Evolutionary conservation across 2,797 vertebrate genomes (phyloP).

Genomic region (Bovichtus variegatus): DNA sequence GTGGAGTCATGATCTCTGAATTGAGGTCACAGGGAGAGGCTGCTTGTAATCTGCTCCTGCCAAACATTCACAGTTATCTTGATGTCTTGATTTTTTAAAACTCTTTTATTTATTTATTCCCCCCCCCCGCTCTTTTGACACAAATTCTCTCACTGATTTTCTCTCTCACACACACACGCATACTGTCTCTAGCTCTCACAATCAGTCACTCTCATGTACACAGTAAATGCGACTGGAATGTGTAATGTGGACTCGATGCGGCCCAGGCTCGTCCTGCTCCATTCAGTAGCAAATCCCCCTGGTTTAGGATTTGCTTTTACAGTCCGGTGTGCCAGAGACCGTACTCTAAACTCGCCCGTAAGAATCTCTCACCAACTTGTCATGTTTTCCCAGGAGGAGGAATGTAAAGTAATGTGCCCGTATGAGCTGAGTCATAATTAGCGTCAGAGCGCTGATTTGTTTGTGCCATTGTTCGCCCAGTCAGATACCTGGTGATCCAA

Average conservation of each 20-base stretch:
- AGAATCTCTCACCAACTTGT: slow-evolving; percentile 70
- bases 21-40: slow-evolving; percentile 58
- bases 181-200: slow-evolving; percentile 22
- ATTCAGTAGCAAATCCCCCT: slow-evolving; percentile 76
- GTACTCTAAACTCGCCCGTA: slow-evolving; percentile 53
- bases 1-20: slow-evolving; percentile 40
- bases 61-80: slow-evolving; percentile 31
- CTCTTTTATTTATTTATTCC: too few species aligned
- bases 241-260: slow-evolving; percentile 64
- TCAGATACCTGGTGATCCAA: slow-evolving; percentile 36
- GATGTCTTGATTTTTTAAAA: slow-evolving; percentile 39
- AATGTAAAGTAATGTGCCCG: slow-evolving; percentile 54
- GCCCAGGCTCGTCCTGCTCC: slow-evolving; percentile 65
- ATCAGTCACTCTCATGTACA: slow-evolving; percentile 50
- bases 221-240: slow-evolving; percentile 75
- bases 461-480: slow-evolving; percentile 32
- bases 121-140: too few species aligned
- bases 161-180: background rate
- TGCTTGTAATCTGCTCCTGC: slow-evolving; percentile 29
- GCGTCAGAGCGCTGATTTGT: slow-evolving; percentile 40
- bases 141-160: background rate
- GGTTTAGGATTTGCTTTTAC: slow-evolving; percentile 75
- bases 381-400: slow-evolving; percentile 65
- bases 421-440: slow-evolving; percentile 75
- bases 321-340: slow-evolving; percentile 50